Conservation (phyloP, 2,113 vertebrate genomes). For the Uropsilus gracilis region DNA sequence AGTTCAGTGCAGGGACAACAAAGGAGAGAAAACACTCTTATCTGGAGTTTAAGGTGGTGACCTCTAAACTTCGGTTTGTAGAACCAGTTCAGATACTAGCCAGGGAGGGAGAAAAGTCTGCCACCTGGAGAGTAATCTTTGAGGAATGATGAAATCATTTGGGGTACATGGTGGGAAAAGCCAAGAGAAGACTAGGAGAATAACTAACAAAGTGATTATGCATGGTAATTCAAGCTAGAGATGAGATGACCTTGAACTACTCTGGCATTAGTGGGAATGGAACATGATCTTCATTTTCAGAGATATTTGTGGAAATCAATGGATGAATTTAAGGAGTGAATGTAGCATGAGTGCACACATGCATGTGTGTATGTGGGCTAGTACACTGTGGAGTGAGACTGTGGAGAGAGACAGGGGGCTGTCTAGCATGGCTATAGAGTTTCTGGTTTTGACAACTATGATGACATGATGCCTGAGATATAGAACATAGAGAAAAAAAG, state of each 20-base stretch:
- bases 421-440: not conserved
- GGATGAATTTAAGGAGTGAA: not conserved
- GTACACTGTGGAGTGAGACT: not conserved
- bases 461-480: not conserved
- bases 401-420: not conserved
- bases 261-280: not conserved
- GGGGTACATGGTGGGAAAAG: not conserved
- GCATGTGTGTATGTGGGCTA: too few relatives aligned
- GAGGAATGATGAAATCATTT: not conserved
- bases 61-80: not conserved
- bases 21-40: not conserved
- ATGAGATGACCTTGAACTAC: not conserved
- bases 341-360: too few relatives aligned
- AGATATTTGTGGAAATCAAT: not conserved
- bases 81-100: not conserved
- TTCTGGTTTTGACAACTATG: not conserved
- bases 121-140: not conserved
- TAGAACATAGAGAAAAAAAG: not conserved
- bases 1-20: not conserved
- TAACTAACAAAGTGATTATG: not conserved
- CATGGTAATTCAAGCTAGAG: not conserved
- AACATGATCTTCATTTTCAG: not conserved
- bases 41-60: not conserved
- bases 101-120: not conserved
- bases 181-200: not conserved